Conservation (phyloP, 1,140 invertebrate species). For the Bicyclus anynana region DNA sequence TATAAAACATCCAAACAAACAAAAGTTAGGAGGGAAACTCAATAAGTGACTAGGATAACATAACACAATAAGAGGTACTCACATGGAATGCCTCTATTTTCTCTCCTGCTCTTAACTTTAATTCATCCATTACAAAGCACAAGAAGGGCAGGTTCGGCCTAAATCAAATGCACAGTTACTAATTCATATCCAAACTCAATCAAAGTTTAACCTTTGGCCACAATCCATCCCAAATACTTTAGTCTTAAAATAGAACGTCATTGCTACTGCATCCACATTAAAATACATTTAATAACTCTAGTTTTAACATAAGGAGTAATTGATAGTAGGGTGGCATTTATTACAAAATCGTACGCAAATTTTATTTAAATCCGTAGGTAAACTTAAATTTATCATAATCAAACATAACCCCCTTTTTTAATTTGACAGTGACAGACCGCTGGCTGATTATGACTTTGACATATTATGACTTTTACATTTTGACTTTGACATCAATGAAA, state of each 20-base stretch:
- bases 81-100: conserved; percentile 64
- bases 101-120: conserved; percentile 60
- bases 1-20: not conserved
- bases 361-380: not conserved
- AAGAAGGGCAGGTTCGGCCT: conserved; percentile 31
- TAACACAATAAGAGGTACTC: conserved; percentile 30
- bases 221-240: conserved; percentile 59
- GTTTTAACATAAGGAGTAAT: conserved; percentile 7
- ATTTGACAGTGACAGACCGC: conserved; percentile 1
- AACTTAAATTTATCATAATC: not conserved
- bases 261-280: conserved; percentile 24
- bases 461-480: not conserved
- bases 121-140: conserved; percentile 56
- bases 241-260: conserved; percentile 62
- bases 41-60: not conserved
- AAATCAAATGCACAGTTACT: conserved; percentile 43
- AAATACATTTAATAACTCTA: conserved; percentile 12
- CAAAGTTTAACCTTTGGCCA: conserved; percentile 66
- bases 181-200: conserved; percentile 51
- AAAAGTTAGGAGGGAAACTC: not conserved
- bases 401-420: conserved; percentile 1
- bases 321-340: conserved; percentile 16
- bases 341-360: conserved; percentile 10
- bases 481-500: not conserved
- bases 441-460: not conserved